Conservation (phyloP, 2,888 invertebrate species). For the Tridacna crocea region DNA sequence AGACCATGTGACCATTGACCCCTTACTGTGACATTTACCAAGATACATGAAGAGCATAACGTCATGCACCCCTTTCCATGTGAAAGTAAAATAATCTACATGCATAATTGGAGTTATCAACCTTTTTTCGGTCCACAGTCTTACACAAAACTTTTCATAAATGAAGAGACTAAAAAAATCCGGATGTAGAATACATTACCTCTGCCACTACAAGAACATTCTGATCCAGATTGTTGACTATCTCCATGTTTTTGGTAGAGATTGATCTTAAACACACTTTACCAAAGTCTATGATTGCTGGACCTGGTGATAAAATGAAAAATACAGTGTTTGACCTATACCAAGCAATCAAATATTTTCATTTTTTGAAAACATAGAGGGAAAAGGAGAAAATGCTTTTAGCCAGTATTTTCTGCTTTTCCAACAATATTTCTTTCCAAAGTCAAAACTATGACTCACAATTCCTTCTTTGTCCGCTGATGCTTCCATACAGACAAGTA, state of each 20-base stretch:
- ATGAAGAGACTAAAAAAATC: too few relatives aligned
- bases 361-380: not conserved
- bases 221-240: slow-evolving; percentile 83
- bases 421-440: not conserved
- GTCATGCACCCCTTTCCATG: too few relatives aligned
- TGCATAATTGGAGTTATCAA: too few relatives aligned
- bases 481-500: not conserved
- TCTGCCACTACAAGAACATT: slow-evolving; percentile 82
- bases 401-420: not conserved
- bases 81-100: too few relatives aligned
- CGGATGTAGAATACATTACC: slow-evolving; percentile 66
- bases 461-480: too few relatives aligned
- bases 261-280: slow-evolving; percentile 82
- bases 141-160: too few relatives aligned
- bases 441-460: too few relatives aligned
- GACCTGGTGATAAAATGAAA: slow-evolving; percentile 71
- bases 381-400: not conserved
- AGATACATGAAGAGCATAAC: too few relatives aligned
- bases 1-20: too few relatives aligned
- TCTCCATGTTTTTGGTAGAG: slow-evolving; percentile 80
- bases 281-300: slow-evolving; percentile 82
- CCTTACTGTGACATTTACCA: too few relatives aligned
- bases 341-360: not conserved
- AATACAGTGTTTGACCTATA: not conserved
- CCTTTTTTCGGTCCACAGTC: too few relatives aligned